Conservation (phyloP, 2,113 vertebrate species). For the Paratilapia polleni region DNA sequence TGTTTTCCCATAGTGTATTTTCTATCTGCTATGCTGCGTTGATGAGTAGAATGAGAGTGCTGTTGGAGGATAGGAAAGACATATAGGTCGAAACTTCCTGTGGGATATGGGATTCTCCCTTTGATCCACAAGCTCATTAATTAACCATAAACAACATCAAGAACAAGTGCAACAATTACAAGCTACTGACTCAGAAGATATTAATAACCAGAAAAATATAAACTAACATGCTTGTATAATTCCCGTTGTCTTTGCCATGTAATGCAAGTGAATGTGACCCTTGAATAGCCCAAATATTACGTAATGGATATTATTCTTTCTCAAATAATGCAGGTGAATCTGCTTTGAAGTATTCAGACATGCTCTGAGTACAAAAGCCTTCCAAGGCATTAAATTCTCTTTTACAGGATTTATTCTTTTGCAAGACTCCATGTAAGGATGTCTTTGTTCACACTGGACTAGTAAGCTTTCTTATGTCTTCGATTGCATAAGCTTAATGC, state of each 20-base stretch:
- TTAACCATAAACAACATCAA: slow-evolving; percentile 71
- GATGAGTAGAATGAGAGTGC: slow-evolving; percentile 8
- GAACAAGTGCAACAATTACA: slow-evolving; percentile 73
- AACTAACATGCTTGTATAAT: neutral
- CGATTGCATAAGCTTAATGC: neutral
- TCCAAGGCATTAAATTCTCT: neutral
- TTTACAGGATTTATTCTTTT: neutral
- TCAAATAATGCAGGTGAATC: slow-evolving; percentile 35
- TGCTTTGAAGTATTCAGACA: slow-evolving; percentile 47
- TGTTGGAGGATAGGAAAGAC: slow-evolving; percentile 40
- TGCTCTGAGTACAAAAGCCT: neutral
- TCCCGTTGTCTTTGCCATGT: slow-evolving; percentile 34
- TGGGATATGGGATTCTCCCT: slow-evolving; percentile 64
- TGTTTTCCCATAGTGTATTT: slow-evolving; percentile 23
- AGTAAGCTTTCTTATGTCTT: neutral
- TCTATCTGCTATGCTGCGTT: slow-evolving; percentile 14
- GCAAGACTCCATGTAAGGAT: neutral
- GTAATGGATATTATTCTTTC: slow-evolving; percentile 33
- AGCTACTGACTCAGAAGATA: slow-evolving; percentile 37
- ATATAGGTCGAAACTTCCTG: slow-evolving; percentile 67
- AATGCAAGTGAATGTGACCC: slow-evolving; percentile 29
- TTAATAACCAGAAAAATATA: slow-evolving; percentile 20
- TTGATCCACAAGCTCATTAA: slow-evolving; percentile 73
- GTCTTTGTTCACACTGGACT: neutral
- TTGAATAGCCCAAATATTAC: slow-evolving; percentile 26